Conservation (phyloP, 2,888 invertebrate species). For the Chrysotoxum bicinctum region DNA sequence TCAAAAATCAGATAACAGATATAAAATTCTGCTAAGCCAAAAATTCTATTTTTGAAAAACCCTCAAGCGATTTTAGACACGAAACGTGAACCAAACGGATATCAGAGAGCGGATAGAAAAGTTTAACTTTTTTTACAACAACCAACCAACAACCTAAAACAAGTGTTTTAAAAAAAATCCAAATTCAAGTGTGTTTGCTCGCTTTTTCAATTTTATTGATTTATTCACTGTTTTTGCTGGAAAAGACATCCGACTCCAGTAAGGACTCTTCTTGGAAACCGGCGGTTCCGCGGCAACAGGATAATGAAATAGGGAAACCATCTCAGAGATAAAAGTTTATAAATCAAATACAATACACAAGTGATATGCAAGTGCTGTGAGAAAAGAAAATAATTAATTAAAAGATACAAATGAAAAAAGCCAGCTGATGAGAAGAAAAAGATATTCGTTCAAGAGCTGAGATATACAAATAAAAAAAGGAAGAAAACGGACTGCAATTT, state of each 20-base stretch:
- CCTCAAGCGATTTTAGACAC: conserved; percentile 49
- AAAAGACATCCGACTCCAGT: conserved; percentile 9
- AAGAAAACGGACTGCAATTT: conserved; percentile 50
- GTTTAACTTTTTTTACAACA: conserved; percentile 53
- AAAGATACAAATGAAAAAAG: conserved; percentile 29
- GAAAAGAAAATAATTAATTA: conserved; percentile 56
- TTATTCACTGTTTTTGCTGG: conserved; percentile 63
- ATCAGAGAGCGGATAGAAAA: conserved; percentile 74
- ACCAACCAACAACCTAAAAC: conserved; percentile 16
- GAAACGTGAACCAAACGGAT: conserved; percentile 66
- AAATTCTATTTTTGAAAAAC: conserved; percentile 27
- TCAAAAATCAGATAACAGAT: conserved; percentile 10
- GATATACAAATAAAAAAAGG: conserved; percentile 32
- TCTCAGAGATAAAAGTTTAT: conserved; percentile 50
- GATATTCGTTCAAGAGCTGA: conserved; percentile 54
- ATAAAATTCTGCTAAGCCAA: conserved; percentile 64
- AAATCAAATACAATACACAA: conserved; percentile 47
- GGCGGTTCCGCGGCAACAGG: conserved; percentile 67
- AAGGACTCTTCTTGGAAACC: conserved; percentile 51
- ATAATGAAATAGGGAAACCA: conserved; percentile 61
- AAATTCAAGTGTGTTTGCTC: conserved; percentile 59
- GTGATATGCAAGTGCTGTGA: conserved; percentile 75
- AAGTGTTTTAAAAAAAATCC: conserved; percentile 36
- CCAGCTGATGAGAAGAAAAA: conserved; percentile 48
- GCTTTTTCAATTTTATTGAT: conserved; percentile 57